Percentiles rank a stretch among this genome's conserved stretches.
These are phyloP conservation scores for Danaus plexippus DNA, from an alignment of 1,140 invertebrate genomes.

Conservation along the genomic window DNA sequence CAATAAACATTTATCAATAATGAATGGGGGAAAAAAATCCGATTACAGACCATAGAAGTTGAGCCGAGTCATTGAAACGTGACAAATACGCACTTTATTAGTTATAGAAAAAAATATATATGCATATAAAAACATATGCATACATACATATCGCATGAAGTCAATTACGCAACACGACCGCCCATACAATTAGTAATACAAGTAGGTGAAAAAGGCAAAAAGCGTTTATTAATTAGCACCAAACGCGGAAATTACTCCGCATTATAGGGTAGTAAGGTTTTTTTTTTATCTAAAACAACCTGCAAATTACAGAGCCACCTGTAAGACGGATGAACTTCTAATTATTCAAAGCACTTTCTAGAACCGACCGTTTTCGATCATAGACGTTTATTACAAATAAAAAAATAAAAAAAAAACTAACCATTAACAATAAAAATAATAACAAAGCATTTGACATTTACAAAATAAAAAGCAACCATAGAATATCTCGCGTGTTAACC, in stretches of 20 bases:
- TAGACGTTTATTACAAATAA: too few species aligned
- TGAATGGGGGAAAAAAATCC: too few species aligned
- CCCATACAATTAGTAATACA: constrained; percentile 29
- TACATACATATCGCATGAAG: constrained; percentile 1
- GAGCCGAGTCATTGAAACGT: constrained; percentile 4
- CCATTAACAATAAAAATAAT: too few species aligned
- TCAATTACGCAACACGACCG: constrained; percentile 12
- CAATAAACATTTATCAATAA: not conserved
- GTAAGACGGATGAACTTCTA: constrained; percentile 11
- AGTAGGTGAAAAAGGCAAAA: constrained; percentile 18
- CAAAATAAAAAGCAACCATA: constrained; percentile 16
- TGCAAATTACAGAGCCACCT: constrained; percentile 7
- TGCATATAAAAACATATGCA: constrained; percentile 1
- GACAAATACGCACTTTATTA: constrained; percentile 11
- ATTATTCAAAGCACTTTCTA: constrained; percentile 11
- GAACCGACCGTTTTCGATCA: not conserved
- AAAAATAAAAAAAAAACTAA: too few species aligned
- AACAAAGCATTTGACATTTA: constrained; percentile 23
- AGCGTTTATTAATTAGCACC: constrained; percentile 26
- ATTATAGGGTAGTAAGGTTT: constrained; percentile 13
- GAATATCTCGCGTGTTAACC: constrained; percentile 20
- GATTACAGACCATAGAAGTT: too few species aligned
- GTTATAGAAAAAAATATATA: constrained; percentile 2
- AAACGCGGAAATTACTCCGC: constrained; percentile 25
- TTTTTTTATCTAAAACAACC: constrained; percentile 5